A percentile compares a stretch with the other conserved stretches of the same genome.
Evolutionary conservation across 2,888 invertebrate genomes (phyloP).

Genomic region (Hydropsyche betteni): DNA sequence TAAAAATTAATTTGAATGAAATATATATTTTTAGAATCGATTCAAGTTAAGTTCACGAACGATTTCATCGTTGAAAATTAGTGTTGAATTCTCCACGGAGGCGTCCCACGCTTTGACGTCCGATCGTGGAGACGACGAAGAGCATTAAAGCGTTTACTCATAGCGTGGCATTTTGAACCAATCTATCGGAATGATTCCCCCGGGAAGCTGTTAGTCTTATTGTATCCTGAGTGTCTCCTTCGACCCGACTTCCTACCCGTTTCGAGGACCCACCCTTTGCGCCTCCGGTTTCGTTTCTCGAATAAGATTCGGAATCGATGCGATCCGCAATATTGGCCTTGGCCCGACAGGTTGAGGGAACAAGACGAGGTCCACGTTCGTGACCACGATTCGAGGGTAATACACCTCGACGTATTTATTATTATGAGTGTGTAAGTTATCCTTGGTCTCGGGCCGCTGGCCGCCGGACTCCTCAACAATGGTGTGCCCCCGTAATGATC

Average conservation of each 20-base stretch:
- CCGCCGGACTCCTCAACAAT: conserved; percentile 37
- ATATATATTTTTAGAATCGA: too few species aligned
- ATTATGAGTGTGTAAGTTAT: neutral
- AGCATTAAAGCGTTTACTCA: conserved; percentile 39
- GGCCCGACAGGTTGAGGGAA: too few species aligned
- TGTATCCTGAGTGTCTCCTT: conserved; percentile 40
- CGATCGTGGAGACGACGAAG: conserved; percentile 9
- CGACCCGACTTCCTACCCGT: neutral
- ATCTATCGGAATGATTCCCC: conserved; percentile 62
- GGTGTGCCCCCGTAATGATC: conserved; percentile 38
- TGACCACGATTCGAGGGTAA: conserved; percentile 41
- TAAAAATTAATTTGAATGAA: too few species aligned
- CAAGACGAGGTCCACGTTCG: conserved; percentile 26
- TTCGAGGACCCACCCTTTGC: neutral
- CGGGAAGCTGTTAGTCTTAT: conserved; percentile 56
- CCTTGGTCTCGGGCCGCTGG: conserved; percentile 40
- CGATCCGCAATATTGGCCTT: neutral
- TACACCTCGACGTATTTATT: conserved; percentile 14
- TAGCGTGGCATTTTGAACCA: conserved; percentile 61
- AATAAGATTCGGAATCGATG: neutral
- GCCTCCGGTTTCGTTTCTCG: neutral
- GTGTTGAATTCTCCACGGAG: conserved; percentile 3
- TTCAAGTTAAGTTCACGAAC: neutral
- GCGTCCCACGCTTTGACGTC: conserved; percentile 26
- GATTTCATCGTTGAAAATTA: conserved; percentile 1